Conservation (phyloP, 2,888 invertebrate genomes). For the Netelia inedita region DNA sequence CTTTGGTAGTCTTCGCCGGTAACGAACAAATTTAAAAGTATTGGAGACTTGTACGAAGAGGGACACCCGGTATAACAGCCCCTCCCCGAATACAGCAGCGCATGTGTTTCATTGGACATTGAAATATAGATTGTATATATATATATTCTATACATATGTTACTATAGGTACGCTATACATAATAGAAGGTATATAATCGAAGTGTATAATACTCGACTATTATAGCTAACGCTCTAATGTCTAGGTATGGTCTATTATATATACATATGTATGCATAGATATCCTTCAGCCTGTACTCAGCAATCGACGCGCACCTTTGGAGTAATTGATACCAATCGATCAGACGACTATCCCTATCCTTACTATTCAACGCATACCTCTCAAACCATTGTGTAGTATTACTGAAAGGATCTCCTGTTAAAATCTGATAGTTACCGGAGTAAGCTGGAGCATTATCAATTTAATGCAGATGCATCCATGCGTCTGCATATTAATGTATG, state of each 20-base stretch:
- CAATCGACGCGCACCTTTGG: conserved; percentile 42
- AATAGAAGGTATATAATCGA: too few relatives aligned
- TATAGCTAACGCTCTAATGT: conserved; percentile 41
- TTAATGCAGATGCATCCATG: too few relatives aligned
- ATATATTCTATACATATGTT: too few relatives aligned
- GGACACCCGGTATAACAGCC: too few relatives aligned
- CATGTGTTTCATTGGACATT: too few relatives aligned
- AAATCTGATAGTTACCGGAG: conserved; percentile 8
- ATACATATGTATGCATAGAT: conserved; percentile 16
- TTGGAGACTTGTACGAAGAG: neutral
- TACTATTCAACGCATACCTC: neutral
- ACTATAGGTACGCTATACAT: too few relatives aligned
- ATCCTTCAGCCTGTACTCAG: conserved; percentile 4
- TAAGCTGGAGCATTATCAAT: too few relatives aligned
- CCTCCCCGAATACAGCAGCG: too few relatives aligned
- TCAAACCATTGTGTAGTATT: conserved; percentile 37
- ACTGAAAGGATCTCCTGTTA: conserved; percentile 46
- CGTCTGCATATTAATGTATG: too few relatives aligned
- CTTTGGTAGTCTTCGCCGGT: too few relatives aligned
- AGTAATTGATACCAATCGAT: conserved; percentile 61
- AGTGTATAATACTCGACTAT: conserved; percentile 16
- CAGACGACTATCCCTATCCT: conserved; percentile 38
- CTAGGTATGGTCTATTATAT: conserved; percentile 46
- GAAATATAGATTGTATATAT: too few relatives aligned
- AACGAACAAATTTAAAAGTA: neutral